These are phyloP conservation scores for Cyprinodon diabolis DNA, from an alignment of 2,797 vertebrate genomes.

Conservation along the genomic window DNA sequence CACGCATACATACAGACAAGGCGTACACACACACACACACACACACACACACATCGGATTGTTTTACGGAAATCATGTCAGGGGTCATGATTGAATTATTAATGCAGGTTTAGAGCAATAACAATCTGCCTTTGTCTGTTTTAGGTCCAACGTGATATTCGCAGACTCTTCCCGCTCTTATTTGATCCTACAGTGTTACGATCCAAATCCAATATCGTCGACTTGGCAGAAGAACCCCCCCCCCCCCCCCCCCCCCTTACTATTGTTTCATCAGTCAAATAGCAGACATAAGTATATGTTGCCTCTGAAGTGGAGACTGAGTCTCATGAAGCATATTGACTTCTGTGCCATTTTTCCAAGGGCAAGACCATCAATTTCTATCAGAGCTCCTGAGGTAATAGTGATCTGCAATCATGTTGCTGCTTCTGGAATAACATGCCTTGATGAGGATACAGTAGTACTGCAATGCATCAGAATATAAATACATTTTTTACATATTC, in stretches of 20 bases:
- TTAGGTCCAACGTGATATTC: constrained; percentile 73
- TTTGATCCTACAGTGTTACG: constrained; percentile 74
- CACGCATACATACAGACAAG: constrained; percentile 18
- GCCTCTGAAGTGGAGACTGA: constrained; percentile 43
- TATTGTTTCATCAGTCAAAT: constrained; percentile 71
- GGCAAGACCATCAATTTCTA: constrained; percentile 68
- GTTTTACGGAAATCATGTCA: constrained; percentile 80
- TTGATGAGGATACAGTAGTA: neutral
- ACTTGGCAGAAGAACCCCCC: constrained; percentile 65
- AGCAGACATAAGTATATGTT: constrained; percentile 49
- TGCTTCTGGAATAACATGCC: neutral
- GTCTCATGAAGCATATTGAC: constrained; percentile 65
- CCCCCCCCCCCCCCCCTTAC: constrained; percentile 24
- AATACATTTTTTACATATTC: neutral
- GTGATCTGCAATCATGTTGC: constrained; percentile 58
- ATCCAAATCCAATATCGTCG: constrained; percentile 81
- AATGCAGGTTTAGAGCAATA: constrained; percentile 75
- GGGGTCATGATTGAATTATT: constrained; percentile 81
- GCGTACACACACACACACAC: constrained; percentile 12
- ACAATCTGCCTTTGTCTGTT: constrained; percentile 73
- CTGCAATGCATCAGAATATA: neutral
- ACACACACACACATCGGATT: constrained; percentile 61
- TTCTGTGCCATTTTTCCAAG: constrained; percentile 67
- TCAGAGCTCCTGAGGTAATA: constrained; percentile 61
- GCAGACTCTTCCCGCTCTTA: constrained; percentile 58